A percentile compares a stretch with the other conserved stretches of the same genome.
Conservation (phyloP, 2,113 vertebrate species). For the Eupsittula cactorum region DNA sequence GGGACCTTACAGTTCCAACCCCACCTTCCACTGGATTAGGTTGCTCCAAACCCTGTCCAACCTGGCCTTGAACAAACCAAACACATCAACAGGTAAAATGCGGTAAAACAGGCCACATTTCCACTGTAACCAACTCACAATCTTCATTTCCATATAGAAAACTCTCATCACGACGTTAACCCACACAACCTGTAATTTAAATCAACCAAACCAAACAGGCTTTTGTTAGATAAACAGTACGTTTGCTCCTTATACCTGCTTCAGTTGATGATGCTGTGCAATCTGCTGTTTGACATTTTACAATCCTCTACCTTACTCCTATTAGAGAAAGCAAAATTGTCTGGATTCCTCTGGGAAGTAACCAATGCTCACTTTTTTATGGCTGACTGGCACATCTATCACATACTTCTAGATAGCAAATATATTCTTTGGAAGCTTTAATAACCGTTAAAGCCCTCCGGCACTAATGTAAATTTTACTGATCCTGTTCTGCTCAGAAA, state of each 20-base stretch:
- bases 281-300: constrained; percentile 68
- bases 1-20: not conserved
- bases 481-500: not conserved
- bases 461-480: constrained; percentile 25
- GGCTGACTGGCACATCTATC: constrained; percentile 65
- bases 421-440: constrained; percentile 65
- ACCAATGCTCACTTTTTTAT: constrained; percentile 37
- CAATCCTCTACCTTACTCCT: constrained; percentile 51
- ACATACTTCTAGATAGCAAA: constrained; percentile 51
- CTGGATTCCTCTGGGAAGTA: constrained; percentile 67
- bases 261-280: not conserved
- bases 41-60: not conserved
- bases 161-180: not conserved
- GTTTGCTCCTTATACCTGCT: constrained; percentile 6
- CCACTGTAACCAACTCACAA: not conserved
- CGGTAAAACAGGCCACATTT: not conserved
- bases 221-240: constrained; percentile 32
- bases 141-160: not conserved
- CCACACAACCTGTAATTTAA: constrained; percentile 4
- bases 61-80: not conserved
- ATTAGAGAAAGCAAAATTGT: constrained; percentile 68
- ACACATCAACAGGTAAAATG: not conserved
- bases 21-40: not conserved
- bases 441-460: constrained; percentile 49
- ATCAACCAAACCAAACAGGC: constrained; percentile 14